These are phyloP conservation scores for Protobothrops mucrosquamatus DNA, from an alignment of 2,113 vertebrate species.

Conservation along the genomic window DNA sequence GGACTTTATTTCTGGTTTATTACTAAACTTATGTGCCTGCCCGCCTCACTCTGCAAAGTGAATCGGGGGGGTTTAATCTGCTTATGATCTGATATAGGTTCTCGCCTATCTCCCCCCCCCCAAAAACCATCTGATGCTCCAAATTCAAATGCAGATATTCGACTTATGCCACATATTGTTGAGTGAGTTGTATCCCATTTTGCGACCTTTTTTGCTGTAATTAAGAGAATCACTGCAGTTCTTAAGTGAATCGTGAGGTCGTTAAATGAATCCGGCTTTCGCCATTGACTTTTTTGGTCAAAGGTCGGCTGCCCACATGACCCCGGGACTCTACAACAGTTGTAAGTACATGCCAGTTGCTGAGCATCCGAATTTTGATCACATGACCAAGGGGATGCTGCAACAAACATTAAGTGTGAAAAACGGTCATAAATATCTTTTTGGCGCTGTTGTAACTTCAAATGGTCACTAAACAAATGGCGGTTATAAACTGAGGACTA, in stretches of 20 bases:
- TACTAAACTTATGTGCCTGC: background rate
- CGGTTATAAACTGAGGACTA: background rate
- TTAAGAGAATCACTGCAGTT: too few relatives aligned
- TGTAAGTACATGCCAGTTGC: background rate
- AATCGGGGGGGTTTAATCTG: background rate
- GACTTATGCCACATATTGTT: too few relatives aligned
- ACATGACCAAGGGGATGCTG: background rate
- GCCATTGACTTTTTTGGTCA: background rate
- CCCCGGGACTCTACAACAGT: background rate
- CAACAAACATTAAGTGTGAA: background rate
- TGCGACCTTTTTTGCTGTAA: too few relatives aligned
- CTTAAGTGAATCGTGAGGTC: background rate
- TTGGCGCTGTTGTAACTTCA: background rate
- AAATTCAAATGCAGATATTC: background rate
- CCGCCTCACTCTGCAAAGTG: background rate
- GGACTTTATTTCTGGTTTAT: background rate
- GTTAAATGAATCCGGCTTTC: background rate
- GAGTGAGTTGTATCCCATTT: too few relatives aligned
- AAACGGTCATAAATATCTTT: background rate
- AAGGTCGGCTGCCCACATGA: background rate
- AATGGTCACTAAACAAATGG: background rate
- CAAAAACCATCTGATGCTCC: background rate
- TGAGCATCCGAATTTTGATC: background rate
- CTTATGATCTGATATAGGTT: background rate
- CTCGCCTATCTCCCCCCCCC: background rate